Base-by-base conservation (phyloP, 2,797 vertebrate species). In the Enteromius afrohamiltoni region DNA sequence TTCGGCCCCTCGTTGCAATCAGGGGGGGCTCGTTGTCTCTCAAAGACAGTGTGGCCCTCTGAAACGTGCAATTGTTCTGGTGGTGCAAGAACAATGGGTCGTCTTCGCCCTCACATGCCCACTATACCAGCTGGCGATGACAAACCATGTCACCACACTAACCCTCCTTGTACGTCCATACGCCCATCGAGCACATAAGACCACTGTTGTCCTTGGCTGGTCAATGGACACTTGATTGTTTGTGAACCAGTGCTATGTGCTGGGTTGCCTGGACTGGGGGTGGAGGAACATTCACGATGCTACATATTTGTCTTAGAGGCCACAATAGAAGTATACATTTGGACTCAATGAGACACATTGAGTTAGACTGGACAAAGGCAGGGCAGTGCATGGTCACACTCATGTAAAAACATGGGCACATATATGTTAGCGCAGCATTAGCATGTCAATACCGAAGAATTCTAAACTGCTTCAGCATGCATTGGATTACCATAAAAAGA, bases 121-220 rank as follows among this genome's bases (percentile, higher is more conserved):
- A 90, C 94, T 93, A 94, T 95, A 94, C 94, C 94, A 94, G 94
- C 94, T 95, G 94, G 94, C 91, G 92, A 93, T 94, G 92, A 94
- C 93, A 90, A 90, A 92, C 90, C 88, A 90, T 89, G 89, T 91
- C 89, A 86, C 90, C 88, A 89, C 86, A 84, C 85, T 77, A 81
- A 80, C 80, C 81, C 80, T 73, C 86, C 87, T 78, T 71, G 87
- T 67, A 87, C 82, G 82, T 82, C 84, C 83, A 82, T 77, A 86
- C 85, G 75, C 74, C 83, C 83, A 83, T 71, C 53, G 51, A 34
- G 14, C 79, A 83, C 77, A 90, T 85, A 88, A 89, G 76, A 84
- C 79, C 23, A 47, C 86, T 55, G 88, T 87, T 89, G 89, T 90
- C 88, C 87, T 78, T 82, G 70, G 68, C 83, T 79, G 86, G 77